Evolutionary conservation across 2,888 invertebrate genomes (phyloP), one percentile per base, ranked within the genome.

Genomic region (Limenitis camilla): DNA sequence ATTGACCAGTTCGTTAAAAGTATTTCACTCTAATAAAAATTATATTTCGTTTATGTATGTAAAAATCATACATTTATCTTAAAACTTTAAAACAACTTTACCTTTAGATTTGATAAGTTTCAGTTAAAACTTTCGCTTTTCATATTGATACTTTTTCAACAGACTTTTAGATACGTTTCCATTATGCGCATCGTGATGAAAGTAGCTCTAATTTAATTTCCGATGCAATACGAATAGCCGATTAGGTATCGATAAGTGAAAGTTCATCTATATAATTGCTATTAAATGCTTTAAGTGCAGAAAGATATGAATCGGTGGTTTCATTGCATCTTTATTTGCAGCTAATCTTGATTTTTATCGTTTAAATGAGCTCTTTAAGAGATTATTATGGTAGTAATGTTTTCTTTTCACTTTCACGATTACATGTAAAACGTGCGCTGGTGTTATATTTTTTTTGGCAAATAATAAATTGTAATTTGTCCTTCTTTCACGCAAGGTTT

Each of bases 141-240:
- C n/a, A n/a, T n/a, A n/a, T n/a, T n/a, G n/a, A n/a, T n/a, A n/a
- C n/a, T n/a, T n/a, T n/a, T n/a, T n/a, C n/a, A n/a, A 33, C 5
- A n/a, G n/a, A 11, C 29, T 28, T 11, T 35, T 9, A 36, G 10
- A 10, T 5, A 28, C 10, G 6, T 35, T 5, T 5, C 35, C 30
- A 28, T 8, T 35, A 36, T 36, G 30, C 35, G 36, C 5, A 39
- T 44, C 30, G 33, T 44, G 38, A 51, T 30, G 50, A 45, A 51
- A 51, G 50, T 50, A 50, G 39, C 33, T 44, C 29, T 40, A 44
- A 50, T 35, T 50, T 50, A 50, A 50, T 45, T 45, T 50, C 50
- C 44, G 33, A 50, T 50, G 43, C 43, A 38, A 9, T 11, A 36
- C 38, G 43, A 43, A 43, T 44, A 11, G 11, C 11, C 38, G 50